These are phyloP conservation scores for Heliothis subflexa DNA, from an alignment of 1,140 invertebrate species.

Conservation along the genomic window DNA sequence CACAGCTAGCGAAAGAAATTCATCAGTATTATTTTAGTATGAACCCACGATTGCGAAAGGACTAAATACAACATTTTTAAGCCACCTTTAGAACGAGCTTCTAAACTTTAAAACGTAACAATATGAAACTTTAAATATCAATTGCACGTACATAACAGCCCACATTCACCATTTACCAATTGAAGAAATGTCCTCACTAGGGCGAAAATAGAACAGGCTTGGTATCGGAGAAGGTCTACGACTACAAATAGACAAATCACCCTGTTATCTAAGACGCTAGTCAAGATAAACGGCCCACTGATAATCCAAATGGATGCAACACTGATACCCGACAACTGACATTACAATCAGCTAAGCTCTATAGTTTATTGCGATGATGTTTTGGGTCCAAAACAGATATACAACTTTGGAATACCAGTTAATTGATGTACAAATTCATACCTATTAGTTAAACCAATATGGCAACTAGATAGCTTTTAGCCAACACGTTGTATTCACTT, in stretches of 20 bases:
- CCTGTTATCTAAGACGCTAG: not conserved
- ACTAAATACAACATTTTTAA: too few relatives aligned
- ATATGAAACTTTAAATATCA: too few relatives aligned
- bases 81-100: too few relatives aligned
- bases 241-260: not conserved
- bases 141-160: too few relatives aligned
- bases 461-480: not conserved
- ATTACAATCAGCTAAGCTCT: not conserved
- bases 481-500: not conserved
- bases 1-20: too few relatives aligned
- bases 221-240: not conserved
- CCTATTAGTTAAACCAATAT: not conserved
- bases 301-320: conserved; percentile 2
- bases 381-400: not conserved
- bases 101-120: too few relatives aligned
- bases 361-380: not conserved
- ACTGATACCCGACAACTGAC: not conserved
- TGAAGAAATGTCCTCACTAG: too few relatives aligned
- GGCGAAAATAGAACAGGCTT: too few relatives aligned
- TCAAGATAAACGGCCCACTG: not conserved
- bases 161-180: too few relatives aligned
- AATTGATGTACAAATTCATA: not conserved
- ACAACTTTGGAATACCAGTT: not conserved
- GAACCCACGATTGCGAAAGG: too few relatives aligned
- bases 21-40: too few relatives aligned